A percentile compares a stretch with the other conserved stretches of the same genome.
Conservation (phyloP, 2,888 invertebrate genomes). For the Isotomurus palustris region DNA sequence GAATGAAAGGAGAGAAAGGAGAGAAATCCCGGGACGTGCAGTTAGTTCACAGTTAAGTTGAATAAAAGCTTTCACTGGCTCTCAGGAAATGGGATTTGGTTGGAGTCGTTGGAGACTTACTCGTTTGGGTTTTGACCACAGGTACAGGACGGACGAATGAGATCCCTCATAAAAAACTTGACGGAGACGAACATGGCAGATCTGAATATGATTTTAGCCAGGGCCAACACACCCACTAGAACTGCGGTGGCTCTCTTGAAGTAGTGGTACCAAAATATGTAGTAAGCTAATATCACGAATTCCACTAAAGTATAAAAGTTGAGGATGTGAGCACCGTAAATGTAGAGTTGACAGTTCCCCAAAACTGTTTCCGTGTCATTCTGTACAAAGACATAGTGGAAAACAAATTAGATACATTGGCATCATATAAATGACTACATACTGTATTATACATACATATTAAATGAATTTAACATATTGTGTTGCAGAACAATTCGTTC, state of each 20-base stretch:
- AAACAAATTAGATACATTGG: too few relatives aligned
- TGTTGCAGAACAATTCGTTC: too few relatives aligned
- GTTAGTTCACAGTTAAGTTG: too few relatives aligned
- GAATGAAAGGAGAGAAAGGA: too few relatives aligned
- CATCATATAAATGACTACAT: too few relatives aligned
- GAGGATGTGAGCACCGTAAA: constrained; percentile 33
- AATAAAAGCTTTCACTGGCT: too few relatives aligned
- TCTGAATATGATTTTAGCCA: constrained; percentile 30
- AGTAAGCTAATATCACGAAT: constrained; percentile 27
- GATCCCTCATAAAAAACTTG: constrained; percentile 36
- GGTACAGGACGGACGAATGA: constrained; percentile 31
- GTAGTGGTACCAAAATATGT: constrained; percentile 10
- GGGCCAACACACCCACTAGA: constrained; percentile 24
- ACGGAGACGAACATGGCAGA: constrained; percentile 26
- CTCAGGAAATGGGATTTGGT: not conserved
- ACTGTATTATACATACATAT: too few relatives aligned
- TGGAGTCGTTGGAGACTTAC: not conserved
- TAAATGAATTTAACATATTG: too few relatives aligned
- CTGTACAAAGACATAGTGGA: constrained; percentile 14
- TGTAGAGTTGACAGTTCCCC: constrained; percentile 37
- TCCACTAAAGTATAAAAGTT: constrained; percentile 35
- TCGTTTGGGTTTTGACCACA: constrained; percentile 5
- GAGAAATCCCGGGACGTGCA: too few relatives aligned
- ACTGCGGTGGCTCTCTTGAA: constrained; percentile 23
- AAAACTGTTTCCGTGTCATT: constrained; percentile 25